Conservation (phyloP, 92 coral and sea anemone species). For the Micromussa lordhowensis region DNA sequence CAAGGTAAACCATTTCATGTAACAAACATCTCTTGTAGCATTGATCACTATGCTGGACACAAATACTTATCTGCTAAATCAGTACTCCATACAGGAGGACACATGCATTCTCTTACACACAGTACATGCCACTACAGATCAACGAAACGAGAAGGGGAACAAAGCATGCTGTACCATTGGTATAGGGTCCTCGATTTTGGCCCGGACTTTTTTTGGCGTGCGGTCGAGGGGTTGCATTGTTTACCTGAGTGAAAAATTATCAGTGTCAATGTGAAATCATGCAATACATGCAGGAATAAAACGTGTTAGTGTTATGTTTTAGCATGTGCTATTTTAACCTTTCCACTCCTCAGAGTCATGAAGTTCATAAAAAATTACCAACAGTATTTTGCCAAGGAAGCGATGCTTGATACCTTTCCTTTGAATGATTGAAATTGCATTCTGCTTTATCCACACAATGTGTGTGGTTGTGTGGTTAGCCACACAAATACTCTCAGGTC, state of each 20-base stretch:
- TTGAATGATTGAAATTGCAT: neutral
- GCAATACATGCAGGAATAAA: slow-evolving; percentile 70
- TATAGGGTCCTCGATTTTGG: slow-evolving; percentile 95
- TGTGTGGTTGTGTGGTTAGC: too few relatives aligned
- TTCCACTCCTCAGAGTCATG: neutral
- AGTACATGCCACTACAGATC: slow-evolving; percentile 54
- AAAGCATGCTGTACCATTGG: slow-evolving; percentile 99
- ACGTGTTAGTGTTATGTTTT: slow-evolving; percentile 30
- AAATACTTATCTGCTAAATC: slow-evolving; percentile 49
- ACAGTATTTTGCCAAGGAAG: too few relatives aligned
- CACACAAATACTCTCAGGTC: too few relatives aligned
- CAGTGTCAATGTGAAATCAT: slow-evolving; percentile 89
- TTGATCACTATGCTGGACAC: slow-evolving; percentile 5
- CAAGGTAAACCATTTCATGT: neutral
- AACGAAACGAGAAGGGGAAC: slow-evolving; percentile 44
- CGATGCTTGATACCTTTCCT: neutral
- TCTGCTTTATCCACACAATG: too few relatives aligned
- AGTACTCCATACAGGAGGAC: slow-evolving; percentile 50
- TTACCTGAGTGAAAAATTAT: slow-evolving; percentile 94
- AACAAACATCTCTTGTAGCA: neutral
- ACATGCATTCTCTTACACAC: slow-evolving; percentile 59
- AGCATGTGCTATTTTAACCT: slow-evolving; percentile 17
- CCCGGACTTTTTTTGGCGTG: slow-evolving; percentile 98
- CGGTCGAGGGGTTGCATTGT: slow-evolving; percentile 99
- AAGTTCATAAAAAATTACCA: neutral